Conservation (phyloP, 1,140 invertebrate species). For the Dendroctonus valens region DNA sequence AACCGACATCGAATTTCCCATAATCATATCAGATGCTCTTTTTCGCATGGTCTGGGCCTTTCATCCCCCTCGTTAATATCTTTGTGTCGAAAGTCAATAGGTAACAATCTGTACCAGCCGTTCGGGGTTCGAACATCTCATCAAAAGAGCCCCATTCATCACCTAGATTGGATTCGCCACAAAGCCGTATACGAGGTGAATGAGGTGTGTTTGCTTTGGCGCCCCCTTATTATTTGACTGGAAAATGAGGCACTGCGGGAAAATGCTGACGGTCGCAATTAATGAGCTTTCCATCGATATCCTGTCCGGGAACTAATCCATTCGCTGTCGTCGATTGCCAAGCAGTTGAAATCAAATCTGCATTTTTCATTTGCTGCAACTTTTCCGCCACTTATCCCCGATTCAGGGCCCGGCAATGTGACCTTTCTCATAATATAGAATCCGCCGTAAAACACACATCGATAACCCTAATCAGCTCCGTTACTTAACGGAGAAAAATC, state of each 20-base stretch:
- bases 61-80: constrained; percentile 27
- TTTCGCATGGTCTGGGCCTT: constrained; percentile 32
- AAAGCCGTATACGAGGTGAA: constrained; percentile 14
- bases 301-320: no score
- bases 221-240: background rate
- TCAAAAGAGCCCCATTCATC: constrained; percentile 37
- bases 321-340: no score
- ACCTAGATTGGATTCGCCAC: constrained; percentile 34
- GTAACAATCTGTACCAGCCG: constrained; percentile 38
- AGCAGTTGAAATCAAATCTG: no score
- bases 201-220: constrained; percentile 14
- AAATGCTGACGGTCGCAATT: constrained; percentile 1
- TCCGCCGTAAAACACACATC: no score
- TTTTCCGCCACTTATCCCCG: no score
- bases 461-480: no score
- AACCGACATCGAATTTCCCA: no score
- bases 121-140: constrained; percentile 20
- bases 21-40: constrained; percentile 31
- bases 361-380: no score
- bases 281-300: constrained; percentile 2
- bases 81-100: constrained; percentile 32
- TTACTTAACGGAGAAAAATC: no score
- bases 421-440: no score
- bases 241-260: background rate
- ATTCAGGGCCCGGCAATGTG: no score